These are phyloP conservation scores for Sorex araneus DNA, from an alignment of 2,113 vertebrate species.

Conservation along the genomic window DNA sequence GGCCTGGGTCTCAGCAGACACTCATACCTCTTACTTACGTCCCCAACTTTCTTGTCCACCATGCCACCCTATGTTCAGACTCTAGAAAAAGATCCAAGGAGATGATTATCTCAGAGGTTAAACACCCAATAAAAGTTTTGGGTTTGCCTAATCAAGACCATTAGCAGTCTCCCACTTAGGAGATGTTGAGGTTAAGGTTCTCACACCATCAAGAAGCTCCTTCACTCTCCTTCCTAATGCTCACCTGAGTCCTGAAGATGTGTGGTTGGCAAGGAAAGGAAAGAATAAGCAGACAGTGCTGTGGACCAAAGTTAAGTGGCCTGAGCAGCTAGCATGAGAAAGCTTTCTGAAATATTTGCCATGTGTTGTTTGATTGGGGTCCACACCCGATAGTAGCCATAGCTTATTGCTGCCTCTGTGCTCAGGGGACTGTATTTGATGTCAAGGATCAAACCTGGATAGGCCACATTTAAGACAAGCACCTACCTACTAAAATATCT, in stretches of 20 bases:
- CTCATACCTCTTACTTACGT: neutral
- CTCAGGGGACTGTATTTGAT: too few relatives aligned
- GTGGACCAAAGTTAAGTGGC: too few relatives aligned
- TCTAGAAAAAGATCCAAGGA: neutral
- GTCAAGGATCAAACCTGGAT: too few relatives aligned
- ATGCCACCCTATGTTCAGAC: neutral
- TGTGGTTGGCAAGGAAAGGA: neutral
- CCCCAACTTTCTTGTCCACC: neutral
- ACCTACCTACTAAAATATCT: too few relatives aligned
- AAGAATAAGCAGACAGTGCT: too few relatives aligned
- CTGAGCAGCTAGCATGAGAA: neutral
- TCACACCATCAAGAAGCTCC: neutral
- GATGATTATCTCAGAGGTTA: neutral
- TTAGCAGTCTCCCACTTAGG: neutral
- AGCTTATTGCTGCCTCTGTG: neutral
- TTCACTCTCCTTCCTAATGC: neutral
- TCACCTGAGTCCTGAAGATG: neutral
- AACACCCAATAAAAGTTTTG: neutral
- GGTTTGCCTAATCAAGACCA: neutral
- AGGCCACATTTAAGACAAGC: too few relatives aligned
- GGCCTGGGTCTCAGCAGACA: neutral
- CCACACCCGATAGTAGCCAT: too few relatives aligned
- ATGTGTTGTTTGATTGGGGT: too few relatives aligned
- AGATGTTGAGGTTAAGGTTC: slow-evolving; percentile 15
- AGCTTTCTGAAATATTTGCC: neutral